Evolutionary conservation across 2,113 vertebrate genomes (phyloP).

Genomic region (Genyomyrus donnyi): DNA sequence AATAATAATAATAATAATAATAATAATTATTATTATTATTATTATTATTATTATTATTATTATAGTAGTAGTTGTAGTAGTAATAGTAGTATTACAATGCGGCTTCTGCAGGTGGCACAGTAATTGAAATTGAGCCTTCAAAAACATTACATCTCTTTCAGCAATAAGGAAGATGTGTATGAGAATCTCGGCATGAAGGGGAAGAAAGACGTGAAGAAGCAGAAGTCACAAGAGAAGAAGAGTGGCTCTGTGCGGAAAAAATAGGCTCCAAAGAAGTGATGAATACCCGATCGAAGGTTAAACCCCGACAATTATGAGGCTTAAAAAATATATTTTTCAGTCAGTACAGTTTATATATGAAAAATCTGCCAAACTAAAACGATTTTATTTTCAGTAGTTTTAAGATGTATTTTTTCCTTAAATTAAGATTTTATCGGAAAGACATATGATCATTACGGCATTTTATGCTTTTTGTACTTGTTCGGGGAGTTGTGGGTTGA

Average conservation of each 20-base stretch:
- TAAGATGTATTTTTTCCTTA: not conserved
- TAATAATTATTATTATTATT: not conserved
- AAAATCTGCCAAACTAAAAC: not conserved
- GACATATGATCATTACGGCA: not conserved
- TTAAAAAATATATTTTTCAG: not conserved
- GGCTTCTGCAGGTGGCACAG: not conserved
- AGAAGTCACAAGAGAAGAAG: slow-evolving; percentile 72
- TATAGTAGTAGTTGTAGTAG: too few relatives aligned
- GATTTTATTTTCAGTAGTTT: not conserved
- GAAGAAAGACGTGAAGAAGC: slow-evolving; percentile 77
- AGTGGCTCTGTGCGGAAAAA: slow-evolving; percentile 73
- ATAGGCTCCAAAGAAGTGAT: slow-evolving; percentile 48
- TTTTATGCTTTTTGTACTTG: slow-evolving; percentile 1
- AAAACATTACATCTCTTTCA: slow-evolving; percentile 39
- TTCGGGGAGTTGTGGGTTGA: not conserved
- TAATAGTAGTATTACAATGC: not conserved
- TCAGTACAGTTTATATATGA: not conserved
- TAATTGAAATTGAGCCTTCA: not conserved
- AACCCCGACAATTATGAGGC: not conserved
- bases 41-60: not conserved
- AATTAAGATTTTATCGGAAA: not conserved
- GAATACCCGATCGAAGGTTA: not conserved
- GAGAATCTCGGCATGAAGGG: slow-evolving; percentile 71
- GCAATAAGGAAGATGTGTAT: slow-evolving; percentile 78
- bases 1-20: not conserved